These are phyloP conservation scores for Sepioteuthis lessoniana DNA, from an alignment of 2,888 invertebrate genomes.

Conservation along the genomic window DNA sequence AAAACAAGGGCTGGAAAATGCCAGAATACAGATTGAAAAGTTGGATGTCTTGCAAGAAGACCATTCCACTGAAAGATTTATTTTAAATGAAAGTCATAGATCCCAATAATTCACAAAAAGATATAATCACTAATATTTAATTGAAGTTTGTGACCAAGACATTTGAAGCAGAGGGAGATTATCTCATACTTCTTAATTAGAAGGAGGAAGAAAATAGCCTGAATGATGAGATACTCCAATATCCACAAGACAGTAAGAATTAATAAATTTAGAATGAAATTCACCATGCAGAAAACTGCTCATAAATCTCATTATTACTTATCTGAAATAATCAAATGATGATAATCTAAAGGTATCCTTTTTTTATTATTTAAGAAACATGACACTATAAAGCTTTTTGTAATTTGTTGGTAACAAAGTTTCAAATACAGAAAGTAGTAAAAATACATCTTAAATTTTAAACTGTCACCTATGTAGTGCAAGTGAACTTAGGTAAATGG, in stretches of 20 bases:
- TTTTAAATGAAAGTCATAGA: not conserved
- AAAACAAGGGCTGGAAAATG: too few relatives aligned
- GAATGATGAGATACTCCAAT: not conserved
- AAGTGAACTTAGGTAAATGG: too few relatives aligned
- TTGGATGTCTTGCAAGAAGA: not conserved
- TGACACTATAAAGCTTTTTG: too few relatives aligned
- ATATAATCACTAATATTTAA: not conserved
- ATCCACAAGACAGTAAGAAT: not conserved
- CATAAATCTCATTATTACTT: too few relatives aligned
- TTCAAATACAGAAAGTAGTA: too few relatives aligned
- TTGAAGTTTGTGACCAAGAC: not conserved
- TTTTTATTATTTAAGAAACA: too few relatives aligned
- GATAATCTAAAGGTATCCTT: too few relatives aligned
- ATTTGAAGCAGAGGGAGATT: not conserved
- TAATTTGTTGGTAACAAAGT: too few relatives aligned
- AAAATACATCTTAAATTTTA: too few relatives aligned
- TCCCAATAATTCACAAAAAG: not conserved
- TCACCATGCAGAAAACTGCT: not conserved
- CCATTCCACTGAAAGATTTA: not conserved
- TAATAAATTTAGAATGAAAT: not conserved
- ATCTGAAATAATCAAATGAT: too few relatives aligned
- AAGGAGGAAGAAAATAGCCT: not conserved
- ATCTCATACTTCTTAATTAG: not conserved
- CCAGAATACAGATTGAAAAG: too few relatives aligned
- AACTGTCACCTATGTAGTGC: too few relatives aligned